phyloP scores from a whole-genome alignment of 2,797 vertebrate genomes.

The Sebastes nivosus region DNA sequence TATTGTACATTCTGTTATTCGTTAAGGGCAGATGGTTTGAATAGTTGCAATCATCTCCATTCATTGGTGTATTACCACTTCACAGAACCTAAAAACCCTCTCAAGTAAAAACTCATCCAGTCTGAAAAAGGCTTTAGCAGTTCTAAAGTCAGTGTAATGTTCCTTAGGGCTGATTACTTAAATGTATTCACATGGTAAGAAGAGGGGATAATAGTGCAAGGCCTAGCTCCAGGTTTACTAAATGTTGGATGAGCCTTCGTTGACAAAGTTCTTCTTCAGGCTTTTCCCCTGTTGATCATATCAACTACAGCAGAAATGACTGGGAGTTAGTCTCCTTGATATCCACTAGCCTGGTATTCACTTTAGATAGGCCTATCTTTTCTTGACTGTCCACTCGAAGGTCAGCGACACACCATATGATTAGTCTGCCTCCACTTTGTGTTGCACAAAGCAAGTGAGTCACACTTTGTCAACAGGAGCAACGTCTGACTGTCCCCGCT shows the following conservation, averaged over 20 bases:
- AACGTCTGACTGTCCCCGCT: constrained; percentile 60
- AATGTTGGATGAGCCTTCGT: neutral
- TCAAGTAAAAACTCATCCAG: neutral
- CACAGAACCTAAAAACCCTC: neutral
- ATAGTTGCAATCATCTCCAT: neutral
- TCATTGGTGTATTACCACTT: neutral
- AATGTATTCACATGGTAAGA: neutral
- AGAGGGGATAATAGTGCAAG: constrained; percentile 10
- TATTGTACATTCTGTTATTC: neutral
- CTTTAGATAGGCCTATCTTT: constrained; percentile 50
- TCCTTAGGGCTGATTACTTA: constrained; percentile 19
- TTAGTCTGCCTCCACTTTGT: constrained; percentile 54
- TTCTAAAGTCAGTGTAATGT: constrained; percentile 4
- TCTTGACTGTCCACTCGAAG: constrained; percentile 55
- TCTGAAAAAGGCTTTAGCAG: neutral
- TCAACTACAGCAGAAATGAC: constrained; percentile 4
- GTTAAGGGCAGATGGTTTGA: neutral
- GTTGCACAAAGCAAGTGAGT: constrained; percentile 71
- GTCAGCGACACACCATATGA: constrained; percentile 50
- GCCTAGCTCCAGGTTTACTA: constrained; percentile 18
- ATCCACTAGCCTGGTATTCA: constrained; percentile 21
- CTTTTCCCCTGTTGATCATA: neutral
- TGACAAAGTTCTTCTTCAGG: neutral
- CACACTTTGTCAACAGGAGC: constrained; percentile 75
- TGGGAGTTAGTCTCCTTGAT: constrained; percentile 1